These are phyloP conservation scores for Andricus grossulariae DNA, from an alignment of 1,140 invertebrate species.

Conservation along the genomic window DNA sequence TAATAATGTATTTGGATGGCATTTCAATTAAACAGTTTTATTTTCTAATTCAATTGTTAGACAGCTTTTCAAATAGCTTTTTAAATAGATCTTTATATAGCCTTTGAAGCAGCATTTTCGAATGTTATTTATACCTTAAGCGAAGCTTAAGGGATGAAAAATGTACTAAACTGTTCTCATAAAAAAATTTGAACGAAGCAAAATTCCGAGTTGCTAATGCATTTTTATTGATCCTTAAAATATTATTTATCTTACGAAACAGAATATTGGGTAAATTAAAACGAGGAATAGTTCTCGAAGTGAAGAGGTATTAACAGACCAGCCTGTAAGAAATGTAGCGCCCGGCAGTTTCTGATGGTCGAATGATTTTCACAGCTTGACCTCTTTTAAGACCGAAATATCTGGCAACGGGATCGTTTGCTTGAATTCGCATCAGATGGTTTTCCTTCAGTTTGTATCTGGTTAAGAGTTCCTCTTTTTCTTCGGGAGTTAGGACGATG, in stretches of 20 bases:
- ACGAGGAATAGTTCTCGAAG: constrained; percentile 22
- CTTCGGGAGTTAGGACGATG: constrained; percentile 97
- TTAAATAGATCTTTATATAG: too few relatives aligned
- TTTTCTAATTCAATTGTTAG: too few relatives aligned
- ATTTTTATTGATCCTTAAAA: not conserved
- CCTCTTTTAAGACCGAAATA: constrained; percentile 98
- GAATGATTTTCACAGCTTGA: constrained; percentile 98
- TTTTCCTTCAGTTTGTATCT: constrained; percentile 99
- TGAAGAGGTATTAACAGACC: constrained; percentile 83
- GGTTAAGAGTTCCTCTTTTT: constrained; percentile 95
- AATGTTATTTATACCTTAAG: too few relatives aligned
- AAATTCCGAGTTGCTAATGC: too few relatives aligned
- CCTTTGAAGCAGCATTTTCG: too few relatives aligned
- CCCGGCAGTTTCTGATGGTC: constrained; percentile 98
- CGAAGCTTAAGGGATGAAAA: too few relatives aligned
- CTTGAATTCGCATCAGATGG: constrained; percentile 99
- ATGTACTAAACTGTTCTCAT: too few relatives aligned
- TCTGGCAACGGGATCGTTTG: constrained; percentile 97
- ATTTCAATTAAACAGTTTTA: too few relatives aligned
- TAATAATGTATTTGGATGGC: too few relatives aligned
- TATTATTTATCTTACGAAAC: constrained; percentile 51
- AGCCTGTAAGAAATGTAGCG: constrained; percentile 98
- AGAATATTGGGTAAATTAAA: constrained; percentile 47
- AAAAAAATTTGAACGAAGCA: too few relatives aligned
- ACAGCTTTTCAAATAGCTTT: too few relatives aligned